Base-by-base conservation (phyloP, 2,888 invertebrate species). In the Scotopteryx bipunctaria region DNA sequence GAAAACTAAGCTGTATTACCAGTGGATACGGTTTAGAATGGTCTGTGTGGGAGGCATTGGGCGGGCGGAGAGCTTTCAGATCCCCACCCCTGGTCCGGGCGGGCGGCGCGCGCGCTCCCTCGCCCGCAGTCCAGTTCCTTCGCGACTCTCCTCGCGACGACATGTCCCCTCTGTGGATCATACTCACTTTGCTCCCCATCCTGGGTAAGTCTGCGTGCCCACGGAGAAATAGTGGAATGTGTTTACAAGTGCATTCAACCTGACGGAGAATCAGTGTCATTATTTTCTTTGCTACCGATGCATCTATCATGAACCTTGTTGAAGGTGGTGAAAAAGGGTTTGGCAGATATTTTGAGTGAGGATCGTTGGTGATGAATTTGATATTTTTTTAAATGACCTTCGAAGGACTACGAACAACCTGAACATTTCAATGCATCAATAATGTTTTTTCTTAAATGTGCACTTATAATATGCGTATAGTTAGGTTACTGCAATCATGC, bases 141-240 rank as follows among this genome's bases (percentile, higher is more conserved):
- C 86, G 87, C 86, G 85, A 73, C 84, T 75, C 75, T 73, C 77
- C 74, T 74, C 79, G 88, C 86, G 86, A 77, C 81, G 81, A 79
- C 88, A 90, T 90, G 89, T 83, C 81, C 82, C 81, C 78, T 73
- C 70, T 87, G 81, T 90, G 89, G 89, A 78, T 88, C 73, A 80
- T 87, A 71, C 77, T 90, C 57, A 76, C 83, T 67, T 80, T 89
- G 77, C 87, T 90, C 85, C 89, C 89, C 75, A 71, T 87, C 56
- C 76, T 90, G 81, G 89, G 89, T 90, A 89, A 89, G 89, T 88
- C 67, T 50, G 58, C 61, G 9, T 33, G 47, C 49, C 53, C 62
- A 50, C 37, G 33, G 53, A 45, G 40, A 49, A 41, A 16, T 52
- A 58, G 33, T 64, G 59, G 55, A 49, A 42, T 57, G 53, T 53